phyloP scores from a whole-genome alignment of 2,888 invertebrate species.

The Piscicola geometra region DNA sequence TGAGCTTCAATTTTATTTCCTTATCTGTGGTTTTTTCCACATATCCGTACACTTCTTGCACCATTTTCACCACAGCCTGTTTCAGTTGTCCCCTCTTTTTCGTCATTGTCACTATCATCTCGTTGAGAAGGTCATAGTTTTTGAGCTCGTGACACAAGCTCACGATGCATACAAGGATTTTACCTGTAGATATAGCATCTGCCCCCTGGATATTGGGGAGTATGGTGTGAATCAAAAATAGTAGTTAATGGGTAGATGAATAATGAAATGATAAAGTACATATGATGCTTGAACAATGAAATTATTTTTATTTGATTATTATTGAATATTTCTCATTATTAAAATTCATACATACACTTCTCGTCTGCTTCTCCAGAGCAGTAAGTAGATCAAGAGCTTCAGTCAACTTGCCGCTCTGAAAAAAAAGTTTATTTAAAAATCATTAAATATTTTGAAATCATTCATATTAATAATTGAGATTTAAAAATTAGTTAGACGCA shows the following conservation, averaged over 20 bases:
- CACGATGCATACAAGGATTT: slow-evolving; percentile 85
- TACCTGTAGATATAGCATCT: slow-evolving; percentile 88
- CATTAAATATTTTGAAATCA: neutral
- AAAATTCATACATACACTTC: slow-evolving; percentile 67
- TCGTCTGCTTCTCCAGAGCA: slow-evolving; percentile 88
- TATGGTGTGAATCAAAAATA: neutral
- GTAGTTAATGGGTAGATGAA: too few relatives aligned
- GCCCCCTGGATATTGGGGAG: slow-evolving; percentile 66
- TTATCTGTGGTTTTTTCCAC: slow-evolving; percentile 86
- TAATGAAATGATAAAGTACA: too few relatives aligned
- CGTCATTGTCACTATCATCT: slow-evolving; percentile 81
- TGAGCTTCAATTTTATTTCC: slow-evolving; percentile 83
- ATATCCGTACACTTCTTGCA: slow-evolving; percentile 84
- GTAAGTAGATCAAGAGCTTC: slow-evolving; percentile 88
- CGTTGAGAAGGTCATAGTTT: slow-evolving; percentile 88
- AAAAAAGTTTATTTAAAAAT: slow-evolving; percentile 36
- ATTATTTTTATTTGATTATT: too few relatives aligned
- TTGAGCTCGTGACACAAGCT: slow-evolving; percentile 79
- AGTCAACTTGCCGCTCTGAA: slow-evolving; percentile 73
- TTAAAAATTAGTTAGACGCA: too few relatives aligned
- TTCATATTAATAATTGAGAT: neutral
- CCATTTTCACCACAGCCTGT: slow-evolving; percentile 79
- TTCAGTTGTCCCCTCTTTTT: slow-evolving; percentile 93
- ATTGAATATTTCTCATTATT: neutral
- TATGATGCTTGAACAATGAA: too few relatives aligned